Base-by-base conservation (phyloP, 2,797 vertebrate species). In the Iguana delicatissima region DNA sequence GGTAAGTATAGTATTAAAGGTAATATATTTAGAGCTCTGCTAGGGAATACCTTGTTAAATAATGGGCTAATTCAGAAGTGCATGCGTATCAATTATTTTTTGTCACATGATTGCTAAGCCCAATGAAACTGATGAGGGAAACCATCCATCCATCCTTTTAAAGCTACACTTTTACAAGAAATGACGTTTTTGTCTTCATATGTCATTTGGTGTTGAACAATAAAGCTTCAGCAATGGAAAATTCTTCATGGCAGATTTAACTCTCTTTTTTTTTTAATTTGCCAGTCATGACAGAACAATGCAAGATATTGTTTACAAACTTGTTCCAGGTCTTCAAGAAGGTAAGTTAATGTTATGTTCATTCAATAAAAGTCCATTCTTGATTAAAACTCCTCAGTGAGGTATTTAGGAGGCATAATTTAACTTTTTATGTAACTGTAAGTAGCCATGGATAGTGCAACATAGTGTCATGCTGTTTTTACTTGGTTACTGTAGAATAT, bases 291-390 rank as follows among this genome's bases (percentile, higher is more conserved):
- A 99, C 97, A 98, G 99, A 98, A 99, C 99, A 97, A 99, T 99
- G 99, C 99, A 99, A 97, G 99, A 99, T 97, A 99, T 99, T 94
- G 99, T 99, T 96, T 99, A 99, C 97, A 99, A 99, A 95, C 96
- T 99, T 98, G 99, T 99, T 80, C 99, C 99, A 88, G 99, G 99
- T 96, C 98, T 99, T 93, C 99, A 99, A 96, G 99, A 99, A 98
- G 99, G 99, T 99, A 89, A 97, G 98, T 93, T 3, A 85, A 26
- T 4, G 1, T 20, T 84, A 1, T 32, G 6, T 29, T 77, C 5
- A 62, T 77, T 32, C 57, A 81, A 38, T 90, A 85, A 46, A 50
- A 20, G 59, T 26, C n/a, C n/a, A 59, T 57, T 62, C 22, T 2
- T 59, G 77, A 38, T 69, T 38, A 87, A 83, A 67, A 32, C 24